phyloP scores from a whole-genome alignment of 1,140 invertebrate species.

The Drosophila setifemur region DNA sequence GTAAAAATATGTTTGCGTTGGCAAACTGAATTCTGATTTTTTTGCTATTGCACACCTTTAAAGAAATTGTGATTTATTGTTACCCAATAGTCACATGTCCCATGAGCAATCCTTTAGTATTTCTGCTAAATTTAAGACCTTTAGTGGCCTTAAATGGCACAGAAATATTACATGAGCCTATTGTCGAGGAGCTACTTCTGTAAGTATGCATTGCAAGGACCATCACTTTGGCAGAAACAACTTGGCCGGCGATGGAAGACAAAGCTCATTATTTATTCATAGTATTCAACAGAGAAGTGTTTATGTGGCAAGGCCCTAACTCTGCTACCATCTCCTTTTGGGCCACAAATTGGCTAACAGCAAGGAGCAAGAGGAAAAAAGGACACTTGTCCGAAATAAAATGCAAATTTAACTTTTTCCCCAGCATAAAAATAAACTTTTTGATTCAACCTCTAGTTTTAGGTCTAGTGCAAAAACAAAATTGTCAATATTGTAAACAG shows the following conservation, averaged over 20 bases:
- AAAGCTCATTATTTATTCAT: conserved; percentile 76
- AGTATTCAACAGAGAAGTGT: conserved; percentile 73
- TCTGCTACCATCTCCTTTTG: conserved; percentile 20
- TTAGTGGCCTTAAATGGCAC: conserved; percentile 35
- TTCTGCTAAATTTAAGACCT: background rate
- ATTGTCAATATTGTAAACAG: conserved; percentile 79
- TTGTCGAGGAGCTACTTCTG: conserved; percentile 14
- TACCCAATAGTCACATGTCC: conserved; percentile 9
- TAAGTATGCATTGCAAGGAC: conserved; percentile 46
- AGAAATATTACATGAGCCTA: conserved; percentile 61
- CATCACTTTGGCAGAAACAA: conserved; percentile 11
- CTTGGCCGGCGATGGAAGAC: conserved; percentile 37
- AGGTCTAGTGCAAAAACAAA: conserved; percentile 25
- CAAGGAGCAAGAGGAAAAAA: conserved; percentile 36
- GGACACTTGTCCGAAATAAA: conserved; percentile 43
- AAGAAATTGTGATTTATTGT: conserved; percentile 14
- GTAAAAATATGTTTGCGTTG: conserved; percentile 36
- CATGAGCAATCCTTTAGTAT: background rate
- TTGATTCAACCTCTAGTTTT: conserved; percentile 31
- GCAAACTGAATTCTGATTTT: conserved; percentile 7
- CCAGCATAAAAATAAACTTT: conserved; percentile 71
- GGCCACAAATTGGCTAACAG: conserved; percentile 64
- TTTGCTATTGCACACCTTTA: background rate
- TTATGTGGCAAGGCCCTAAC: conserved; percentile 56
- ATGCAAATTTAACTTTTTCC: conserved; percentile 71